Evolutionary conservation across 1,140 invertebrate species (phyloP).

Genomic region (Anastrepha obliqua): DNA sequence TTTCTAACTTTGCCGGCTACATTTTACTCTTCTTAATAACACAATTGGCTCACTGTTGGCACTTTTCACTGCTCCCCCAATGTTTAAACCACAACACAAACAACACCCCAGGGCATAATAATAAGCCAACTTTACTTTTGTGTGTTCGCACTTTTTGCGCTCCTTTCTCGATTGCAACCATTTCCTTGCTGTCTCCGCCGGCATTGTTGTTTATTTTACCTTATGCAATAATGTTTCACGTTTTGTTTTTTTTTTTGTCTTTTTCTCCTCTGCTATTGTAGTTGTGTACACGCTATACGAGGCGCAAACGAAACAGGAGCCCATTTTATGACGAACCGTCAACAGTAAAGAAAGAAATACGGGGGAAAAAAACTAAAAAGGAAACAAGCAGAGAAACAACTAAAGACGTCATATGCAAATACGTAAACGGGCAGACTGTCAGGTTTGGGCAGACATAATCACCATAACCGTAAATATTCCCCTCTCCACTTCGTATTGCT

Average conservation of each 20-base stretch:
- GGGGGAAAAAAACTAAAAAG: neutral
- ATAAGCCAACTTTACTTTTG: conserved; percentile 32
- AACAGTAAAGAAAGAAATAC: neutral
- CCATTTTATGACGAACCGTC: conserved; percentile 34
- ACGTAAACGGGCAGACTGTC: neutral
- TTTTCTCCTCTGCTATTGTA: neutral
- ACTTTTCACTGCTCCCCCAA: neutral
- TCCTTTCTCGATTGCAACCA: neutral
- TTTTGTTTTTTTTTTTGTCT: no score
- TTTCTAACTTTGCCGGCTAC: neutral
- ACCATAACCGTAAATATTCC: conserved; percentile 40
- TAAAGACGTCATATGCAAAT: neutral
- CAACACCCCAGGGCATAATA: conserved; percentile 41
- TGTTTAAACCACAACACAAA: conserved; percentile 14
- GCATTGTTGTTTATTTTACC: neutral
- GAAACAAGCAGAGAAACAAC: neutral
- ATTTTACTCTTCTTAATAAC: neutral
- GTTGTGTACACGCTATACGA: neutral
- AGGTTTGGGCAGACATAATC: conserved; percentile 19
- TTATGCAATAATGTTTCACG: no score
- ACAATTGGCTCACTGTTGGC: conserved; percentile 24
- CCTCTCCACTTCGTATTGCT: neutral
- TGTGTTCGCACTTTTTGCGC: conserved; percentile 10
- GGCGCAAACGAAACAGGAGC: neutral
- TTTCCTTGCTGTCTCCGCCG: conserved; percentile 5